Conservation (phyloP, 2,888 invertebrate genomes). For the Ellobium chinense region DNA sequence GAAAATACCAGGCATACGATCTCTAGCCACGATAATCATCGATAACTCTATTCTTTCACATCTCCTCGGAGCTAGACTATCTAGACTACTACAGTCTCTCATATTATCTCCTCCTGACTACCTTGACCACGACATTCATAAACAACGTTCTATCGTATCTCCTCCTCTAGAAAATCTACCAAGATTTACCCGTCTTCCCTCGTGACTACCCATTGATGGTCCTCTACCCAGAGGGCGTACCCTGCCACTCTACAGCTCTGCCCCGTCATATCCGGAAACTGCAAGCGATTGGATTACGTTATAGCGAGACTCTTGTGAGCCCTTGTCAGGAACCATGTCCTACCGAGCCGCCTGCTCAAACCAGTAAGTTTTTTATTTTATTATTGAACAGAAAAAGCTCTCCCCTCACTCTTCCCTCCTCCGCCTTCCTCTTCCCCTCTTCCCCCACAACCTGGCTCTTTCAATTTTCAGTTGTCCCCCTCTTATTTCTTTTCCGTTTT, state of each 20-base stretch:
- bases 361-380: background rate
- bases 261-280: constrained; percentile 76
- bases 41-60: too few species aligned
- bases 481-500: too few species aligned
- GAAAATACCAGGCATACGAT: too few species aligned
- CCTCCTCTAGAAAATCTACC: constrained; percentile 57
- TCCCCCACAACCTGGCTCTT: too few species aligned
- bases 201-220: constrained; percentile 61
- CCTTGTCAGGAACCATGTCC: constrained; percentile 79
- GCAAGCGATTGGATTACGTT: constrained; percentile 78
- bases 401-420: background rate
- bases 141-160: too few species aligned
- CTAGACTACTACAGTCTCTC: too few species aligned
- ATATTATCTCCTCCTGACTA: too few species aligned
- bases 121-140: too few species aligned
- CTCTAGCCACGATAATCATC: too few species aligned
- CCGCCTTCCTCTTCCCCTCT: too few species aligned
- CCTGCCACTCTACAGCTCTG: constrained; percentile 82
- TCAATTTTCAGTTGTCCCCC: too few species aligned
- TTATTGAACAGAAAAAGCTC: background rate
- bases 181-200: constrained; percentile 57
- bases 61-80: too few species aligned
- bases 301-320: constrained; percentile 82
- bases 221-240: constrained; percentile 81
- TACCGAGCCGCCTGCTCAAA: constrained; percentile 46